These are phyloP conservation scores for Agriopis aurantiaria DNA, from an alignment of 2,888 invertebrate genomes.

Conservation along the genomic window DNA sequence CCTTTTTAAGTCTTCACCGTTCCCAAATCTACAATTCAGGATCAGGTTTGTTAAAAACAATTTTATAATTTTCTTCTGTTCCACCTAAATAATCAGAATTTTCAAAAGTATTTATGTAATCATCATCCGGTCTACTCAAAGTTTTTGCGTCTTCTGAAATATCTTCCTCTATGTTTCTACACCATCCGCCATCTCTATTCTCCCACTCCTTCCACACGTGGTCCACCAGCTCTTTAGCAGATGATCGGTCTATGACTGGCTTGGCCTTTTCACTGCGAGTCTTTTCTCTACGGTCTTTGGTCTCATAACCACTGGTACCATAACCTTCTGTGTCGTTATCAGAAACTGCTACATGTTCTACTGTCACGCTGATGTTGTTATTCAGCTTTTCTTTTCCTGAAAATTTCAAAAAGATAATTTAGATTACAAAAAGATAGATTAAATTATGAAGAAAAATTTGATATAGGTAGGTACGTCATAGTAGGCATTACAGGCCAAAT, in stretches of 20 bases:
- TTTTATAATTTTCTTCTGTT: conserved; percentile 4
- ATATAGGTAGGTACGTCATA: background rate
- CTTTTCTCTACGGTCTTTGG: background rate
- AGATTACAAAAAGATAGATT: no score
- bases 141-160: background rate
- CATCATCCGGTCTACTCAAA: background rate
- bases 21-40: background rate
- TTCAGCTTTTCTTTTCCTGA: conserved; percentile 55
- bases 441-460: no score
- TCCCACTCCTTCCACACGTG: conserved; percentile 23
- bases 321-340: conserved; percentile 26
- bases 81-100: background rate
- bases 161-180: background rate
- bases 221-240: conserved; percentile 9
- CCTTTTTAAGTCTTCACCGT: background rate
- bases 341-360: conserved; percentile 48
- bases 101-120: background rate
- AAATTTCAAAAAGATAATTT: conserved; percentile 4
- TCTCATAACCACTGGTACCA: conserved; percentile 18
- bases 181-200: conserved; percentile 15
- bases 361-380: conserved; percentile 60
- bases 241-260: conserved; percentile 20
- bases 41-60: background rate
- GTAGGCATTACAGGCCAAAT: background rate
- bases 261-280: conserved; percentile 9